Evolutionary conservation across 2,113 vertebrate genomes (phyloP), one percentile per base, ranked within the genome.

Genomic region (Neogobius melanostomus): DNA sequence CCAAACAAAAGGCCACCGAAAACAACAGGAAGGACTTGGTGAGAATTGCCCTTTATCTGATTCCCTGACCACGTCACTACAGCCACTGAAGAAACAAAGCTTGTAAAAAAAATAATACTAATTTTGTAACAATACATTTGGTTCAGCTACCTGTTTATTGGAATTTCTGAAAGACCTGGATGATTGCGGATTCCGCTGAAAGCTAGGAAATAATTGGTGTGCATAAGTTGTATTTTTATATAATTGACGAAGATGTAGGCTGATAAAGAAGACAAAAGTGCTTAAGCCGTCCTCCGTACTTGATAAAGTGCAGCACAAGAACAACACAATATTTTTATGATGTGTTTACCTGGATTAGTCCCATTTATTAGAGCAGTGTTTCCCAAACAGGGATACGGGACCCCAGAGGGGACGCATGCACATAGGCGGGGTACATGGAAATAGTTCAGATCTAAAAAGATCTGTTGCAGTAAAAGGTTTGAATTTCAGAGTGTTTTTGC

Each of bases 21-120:
- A 97, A 98, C 94, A 99, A 98, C 98, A 98, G 98, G 97, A 99
- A 98, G 93, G 94, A 91, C 91, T 94, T 97, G 95, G 97, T 99
- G 98, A 99, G 97, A 99, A 99, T 97, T 97, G 93, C 94, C 93
- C 95, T 91, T 79, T 92, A 95, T 94, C 95, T 96, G 95, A 95
- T 93, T 97, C 95, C 95, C 95, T 87, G 93, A 94, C 91, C 96
- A 96, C 97, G 96, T 98, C 98, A 98, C 93, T 90, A 85, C 92
- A 85, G 91, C 95, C 94, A 91, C 92, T 77, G 70, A 85, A 88
- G 94, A 93, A 95, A 98, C 96, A 96, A 95, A 98, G 95, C 95
- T 96, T 36, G 95, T 92, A 86, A 91, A 93, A 94, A 95, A 97
- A 97, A 98, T 97, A 98, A 94, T 94, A 90, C 91, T 95, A 94